Evolutionary conservation across 2,113 vertebrate genomes (phyloP), one percentile per base, ranked within the genome.

Genomic region (Glaucomys volans): DNA sequence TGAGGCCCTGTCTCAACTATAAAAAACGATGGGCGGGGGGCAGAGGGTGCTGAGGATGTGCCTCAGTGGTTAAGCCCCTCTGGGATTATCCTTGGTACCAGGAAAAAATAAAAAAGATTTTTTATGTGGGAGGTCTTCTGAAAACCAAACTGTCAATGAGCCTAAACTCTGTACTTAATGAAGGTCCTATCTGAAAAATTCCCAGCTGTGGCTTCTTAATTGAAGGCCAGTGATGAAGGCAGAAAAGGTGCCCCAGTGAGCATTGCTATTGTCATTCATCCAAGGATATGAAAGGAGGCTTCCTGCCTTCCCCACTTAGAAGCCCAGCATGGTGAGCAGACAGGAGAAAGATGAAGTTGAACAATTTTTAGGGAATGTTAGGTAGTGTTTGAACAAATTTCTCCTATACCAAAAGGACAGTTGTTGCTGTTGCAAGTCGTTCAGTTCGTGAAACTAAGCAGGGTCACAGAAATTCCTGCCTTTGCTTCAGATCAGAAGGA

Each of bases 391-490:
- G 47, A 50, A 82, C 72, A 87, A 18, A 12, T 74, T 90, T 80
- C 80, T 76, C 42, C 54, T 44, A 1, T 57, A 12, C 57, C 32
- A 24, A 59, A 40, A 96, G 67, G 81, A 57, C 57, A 62, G 66
- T 14, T 42, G 37, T 59, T 85, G 32, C 62, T 82, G 67, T n/a
- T 50, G 9, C 37, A 84, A 83, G 67, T 82, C 79, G 83, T 93
- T 95, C 76, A 79, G 75, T 92, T 57, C 47, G 95, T 88, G 85
- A 47, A 74, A 85, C 35, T 54, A 26, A 79, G 26, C 52, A 83
- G 96, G 74, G 66, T 95, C 90, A 47, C 44, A 52, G 52, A 92
- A 88, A 94, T 54, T 91, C 64, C 84, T 91, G 66, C 50, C 35
- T 83, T 90, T 90, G 52, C 64, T 66, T 93, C 42, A 35, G 44